Evolutionary conservation across 2,888 invertebrate genomes (phyloP), one percentile per base, ranked within the genome.

Genomic region (Drosophila kuntzei): DNA sequence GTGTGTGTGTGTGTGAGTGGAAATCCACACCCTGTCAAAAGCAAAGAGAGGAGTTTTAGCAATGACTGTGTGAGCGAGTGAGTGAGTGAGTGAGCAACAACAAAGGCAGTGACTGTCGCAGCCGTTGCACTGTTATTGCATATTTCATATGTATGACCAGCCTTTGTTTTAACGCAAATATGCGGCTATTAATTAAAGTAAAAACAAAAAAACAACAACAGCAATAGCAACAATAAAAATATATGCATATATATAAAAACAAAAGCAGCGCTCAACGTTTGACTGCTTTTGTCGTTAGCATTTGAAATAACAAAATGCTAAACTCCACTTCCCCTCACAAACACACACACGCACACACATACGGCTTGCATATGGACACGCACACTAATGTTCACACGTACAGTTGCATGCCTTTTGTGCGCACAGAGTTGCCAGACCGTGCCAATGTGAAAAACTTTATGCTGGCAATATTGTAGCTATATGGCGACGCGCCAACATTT

Each of bases 171-270:
- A 81, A 82, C 72, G 85, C 82, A 87, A 88, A 83, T 83, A 86
- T 86, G 88, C 86, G 83, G 84, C 83, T 77, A 87, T 85, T 87
- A 85, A 87, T 87, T 85, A 85, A 83, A 87, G 71, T 79, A 79
- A 82, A 66, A 74, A 72, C 67, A 76, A 74, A 75, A 65, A 76
- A n/a, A n/a, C n/a, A n/a, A n/a, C n/a, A n/a, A 50, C 51, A 53
- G 43, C 49, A 54, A 29, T 47, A 49, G 41, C 50, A 41, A 22
- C 29, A 74, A 71, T 41, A 61, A 55, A 41, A 29, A 39, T 14
- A 18, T 22, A 50, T 36, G n/a, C 14, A 53, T 29, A 34, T 34
- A 16, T 12, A 47, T 47, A 16, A 51, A 72, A 60, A 60, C 66
- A 71, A 62, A 54, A 62, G 70, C 67, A 59, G 20, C 36, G 53